Evolutionary conservation across 1,140 invertebrate species (phyloP).

Genomic region (Platorchestia sp.): DNA sequence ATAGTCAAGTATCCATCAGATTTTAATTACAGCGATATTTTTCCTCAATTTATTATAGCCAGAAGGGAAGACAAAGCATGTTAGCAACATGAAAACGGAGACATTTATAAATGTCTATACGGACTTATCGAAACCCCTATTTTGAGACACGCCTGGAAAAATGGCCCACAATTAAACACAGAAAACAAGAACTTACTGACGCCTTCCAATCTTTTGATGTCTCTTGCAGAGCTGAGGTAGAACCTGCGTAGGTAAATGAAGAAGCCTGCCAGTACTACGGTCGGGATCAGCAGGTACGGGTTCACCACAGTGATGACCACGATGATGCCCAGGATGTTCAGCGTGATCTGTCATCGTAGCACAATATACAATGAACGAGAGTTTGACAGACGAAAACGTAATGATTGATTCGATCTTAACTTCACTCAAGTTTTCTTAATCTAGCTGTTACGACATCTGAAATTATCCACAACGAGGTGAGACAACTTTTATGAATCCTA

Average conservation of each 20-base stretch:
- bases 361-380: not conserved
- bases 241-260: constrained; percentile 83
- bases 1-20: no score
- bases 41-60: no score
- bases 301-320: constrained; percentile 82
- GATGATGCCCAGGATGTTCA: constrained; percentile 76
- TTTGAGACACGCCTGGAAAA: no score
- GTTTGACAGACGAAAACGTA: not conserved
- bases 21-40: no score
- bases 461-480: no score
- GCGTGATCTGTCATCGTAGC: constrained; percentile 70
- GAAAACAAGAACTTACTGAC: constrained; percentile 66
- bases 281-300: constrained; percentile 81
- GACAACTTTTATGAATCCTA: no score
- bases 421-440: not conserved
- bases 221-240: constrained; percentile 86
- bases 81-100: no score
- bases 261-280: constrained; percentile 78
- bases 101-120: no score
- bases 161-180: no score
- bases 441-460: not conserved
- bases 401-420: not conserved
- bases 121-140: no score
- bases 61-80: no score
- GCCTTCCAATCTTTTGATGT: constrained; percentile 76